Base-by-base conservation (phyloP, 1,140 invertebrate species). In the Fopius arisanus region DNA sequence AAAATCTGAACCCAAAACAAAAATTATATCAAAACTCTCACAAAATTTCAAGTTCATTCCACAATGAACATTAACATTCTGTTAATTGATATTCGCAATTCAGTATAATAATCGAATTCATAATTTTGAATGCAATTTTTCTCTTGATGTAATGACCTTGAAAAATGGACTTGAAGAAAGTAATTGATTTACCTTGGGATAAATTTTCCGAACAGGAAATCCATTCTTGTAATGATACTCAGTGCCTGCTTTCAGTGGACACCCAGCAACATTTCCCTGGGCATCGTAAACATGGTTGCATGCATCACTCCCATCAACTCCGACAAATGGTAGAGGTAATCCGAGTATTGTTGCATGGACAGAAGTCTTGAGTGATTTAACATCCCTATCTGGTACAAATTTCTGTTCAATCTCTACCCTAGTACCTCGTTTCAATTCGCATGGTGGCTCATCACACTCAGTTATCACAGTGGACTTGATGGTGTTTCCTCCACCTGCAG, bases 151-250 rank as follows among this genome's bases (percentile, higher is more conserved):
- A n/a, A n/a, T n/a, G n/a, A n/a, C n/a, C n/a, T n/a, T 16, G n/a
- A 4, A 14, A 43, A 14, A 48, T 48, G 1, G 14, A 16, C 16
- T 48, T n/a, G 7, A 19, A n/a, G n/a, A 48, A 48, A 48, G n/a
- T 48, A n/a, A 48, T 16, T 31, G n/a, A n/a, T 66, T 78, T 79
- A 94, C 91, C 77, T 88, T 90, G 0, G 93, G 94, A 85, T 95
- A 95, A 54, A 93, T 85, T 4, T 84, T 81, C 12, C 92, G 80
- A 6, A 95, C 86, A 2, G 91, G 89, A 77, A 95, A 93, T 33
- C 89, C 84, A 72, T 92, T 92, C 79, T 90, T 94, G 81, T 94
- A 95, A 0, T 89, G 41, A 73, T 95, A 95, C 37, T 90, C 89
- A 51, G 84, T 84, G 14, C 91, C 92, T 3, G 89, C 88, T 74